Evolutionary conservation across 2,888 invertebrate genomes (phyloP).

Genomic region (Agonopterix alstromeriana): DNA sequence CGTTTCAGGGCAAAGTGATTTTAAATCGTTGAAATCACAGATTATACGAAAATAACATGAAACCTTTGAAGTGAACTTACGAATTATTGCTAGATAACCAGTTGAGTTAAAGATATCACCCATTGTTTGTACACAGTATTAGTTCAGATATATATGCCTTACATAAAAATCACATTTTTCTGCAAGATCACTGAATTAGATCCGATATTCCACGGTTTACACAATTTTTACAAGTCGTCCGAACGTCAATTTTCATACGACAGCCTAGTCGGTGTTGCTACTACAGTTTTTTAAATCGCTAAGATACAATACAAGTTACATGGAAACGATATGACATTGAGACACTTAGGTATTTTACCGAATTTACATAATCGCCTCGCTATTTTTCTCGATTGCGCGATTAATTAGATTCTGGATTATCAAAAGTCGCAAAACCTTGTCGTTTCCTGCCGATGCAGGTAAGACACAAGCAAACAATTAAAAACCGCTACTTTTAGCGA

Average conservation of each 20-base stretch:
- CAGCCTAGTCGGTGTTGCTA: too few relatives aligned
- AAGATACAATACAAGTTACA: too few relatives aligned
- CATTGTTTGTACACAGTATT: conserved; percentile 24
- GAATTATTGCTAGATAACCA: conserved; percentile 34
- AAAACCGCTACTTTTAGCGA: too few relatives aligned
- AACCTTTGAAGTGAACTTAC: conserved; percentile 55
- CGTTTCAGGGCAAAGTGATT: neutral
- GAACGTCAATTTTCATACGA: conserved; percentile 3
- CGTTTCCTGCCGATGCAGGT: too few relatives aligned
- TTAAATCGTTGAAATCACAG: conserved; percentile 5
- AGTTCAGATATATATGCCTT: conserved; percentile 5
- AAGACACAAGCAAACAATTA: too few relatives aligned
- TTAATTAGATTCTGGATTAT: too few relatives aligned
- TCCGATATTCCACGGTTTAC: conserved; percentile 1
- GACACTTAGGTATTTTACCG: too few relatives aligned
- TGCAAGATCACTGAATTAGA: conserved; percentile 1
- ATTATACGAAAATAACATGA: conserved; percentile 37
- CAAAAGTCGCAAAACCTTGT: too few relatives aligned
- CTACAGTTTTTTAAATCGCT: too few relatives aligned
- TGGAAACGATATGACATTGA: too few relatives aligned
- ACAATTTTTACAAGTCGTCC: conserved; percentile 8
- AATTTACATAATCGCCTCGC: too few relatives aligned
- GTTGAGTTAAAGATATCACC: conserved; percentile 22
- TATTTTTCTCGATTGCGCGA: too few relatives aligned
- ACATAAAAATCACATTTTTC: neutral